A percentile compares a stretch with the other conserved stretches of the same genome.
Conservation (phyloP, 2,113 vertebrate species). For the Ondatra zibethicus region DNA sequence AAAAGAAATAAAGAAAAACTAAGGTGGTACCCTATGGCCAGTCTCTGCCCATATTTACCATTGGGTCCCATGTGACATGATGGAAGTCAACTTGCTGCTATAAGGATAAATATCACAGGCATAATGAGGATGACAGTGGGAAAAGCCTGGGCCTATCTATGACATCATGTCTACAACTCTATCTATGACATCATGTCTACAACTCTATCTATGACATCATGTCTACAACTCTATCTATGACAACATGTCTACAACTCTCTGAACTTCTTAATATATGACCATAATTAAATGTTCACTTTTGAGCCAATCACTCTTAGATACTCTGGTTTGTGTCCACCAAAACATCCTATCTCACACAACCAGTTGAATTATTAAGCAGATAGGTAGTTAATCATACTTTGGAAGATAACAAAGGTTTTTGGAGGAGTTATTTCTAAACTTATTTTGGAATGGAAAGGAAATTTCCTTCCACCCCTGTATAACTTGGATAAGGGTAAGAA, state of each 20-base stretch:
- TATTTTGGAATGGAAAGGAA: slow-evolving; percentile 6
- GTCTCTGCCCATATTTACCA: not conserved
- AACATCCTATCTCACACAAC: not conserved
- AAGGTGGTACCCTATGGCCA: not conserved
- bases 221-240: not conserved
- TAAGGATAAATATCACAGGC: not conserved
- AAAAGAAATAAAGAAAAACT: not conserved
- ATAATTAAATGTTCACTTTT: not conserved
- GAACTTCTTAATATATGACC: not conserved
- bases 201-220: not conserved
- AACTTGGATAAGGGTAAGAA: not conserved
- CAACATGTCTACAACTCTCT: not conserved
- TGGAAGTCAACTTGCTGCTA: not conserved
- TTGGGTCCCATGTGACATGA: too few species aligned
- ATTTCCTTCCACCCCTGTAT: not conserved
- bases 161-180: not conserved
- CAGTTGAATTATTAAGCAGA: slow-evolving; percentile 19
- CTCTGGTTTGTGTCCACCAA: not conserved
- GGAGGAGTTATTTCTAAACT: not conserved
- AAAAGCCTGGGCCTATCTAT: not conserved
- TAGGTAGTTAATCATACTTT: not conserved
- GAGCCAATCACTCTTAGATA: not conserved
- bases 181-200: not conserved
- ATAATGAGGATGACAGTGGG: not conserved
- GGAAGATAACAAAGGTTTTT: not conserved